Evolutionary conservation across 2,113 vertebrate species (phyloP).

Genomic region (Hyperoodon ampullatus): DNA sequence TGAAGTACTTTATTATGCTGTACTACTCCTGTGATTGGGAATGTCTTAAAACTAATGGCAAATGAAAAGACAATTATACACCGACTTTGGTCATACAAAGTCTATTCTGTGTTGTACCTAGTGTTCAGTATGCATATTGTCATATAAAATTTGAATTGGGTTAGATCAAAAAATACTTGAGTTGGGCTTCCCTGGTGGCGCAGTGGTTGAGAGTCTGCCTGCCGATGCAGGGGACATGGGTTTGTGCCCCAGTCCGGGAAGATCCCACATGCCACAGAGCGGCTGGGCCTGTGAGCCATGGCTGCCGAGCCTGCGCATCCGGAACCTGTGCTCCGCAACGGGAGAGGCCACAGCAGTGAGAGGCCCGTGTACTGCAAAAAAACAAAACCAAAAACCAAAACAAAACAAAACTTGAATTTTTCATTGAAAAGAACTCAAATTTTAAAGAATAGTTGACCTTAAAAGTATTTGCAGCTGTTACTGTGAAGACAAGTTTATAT

Average conservation of each 20-base stretch:
- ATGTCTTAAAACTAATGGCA: background rate
- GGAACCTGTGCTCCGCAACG: too few relatives aligned
- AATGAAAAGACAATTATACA: background rate
- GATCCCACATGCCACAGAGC: too few relatives aligned
- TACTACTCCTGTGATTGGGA: background rate
- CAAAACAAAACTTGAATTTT: background rate
- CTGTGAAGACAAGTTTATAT: slow-evolving; percentile 11
- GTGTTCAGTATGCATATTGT: background rate
- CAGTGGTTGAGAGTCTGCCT: too few relatives aligned
- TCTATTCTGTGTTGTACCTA: background rate
- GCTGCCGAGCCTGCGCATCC: too few relatives aligned
- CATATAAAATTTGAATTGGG: background rate
- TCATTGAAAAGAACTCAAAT: background rate
- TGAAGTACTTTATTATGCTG: background rate
- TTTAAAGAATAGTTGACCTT: slow-evolving; percentile 22
- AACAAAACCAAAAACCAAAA: too few relatives aligned
- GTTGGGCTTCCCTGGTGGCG: background rate
- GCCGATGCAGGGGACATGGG: too few relatives aligned
- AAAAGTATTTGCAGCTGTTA: background rate
- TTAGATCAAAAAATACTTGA: background rate
- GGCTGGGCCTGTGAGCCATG: too few relatives aligned
- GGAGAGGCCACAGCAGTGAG: too few relatives aligned
- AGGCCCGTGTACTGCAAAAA: too few relatives aligned
- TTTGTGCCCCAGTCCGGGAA: too few relatives aligned
- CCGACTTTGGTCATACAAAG: background rate